Evolutionary conservation across 2,797 vertebrate genomes (phyloP).

Genomic region (Petrocephalus sullivani): DNA sequence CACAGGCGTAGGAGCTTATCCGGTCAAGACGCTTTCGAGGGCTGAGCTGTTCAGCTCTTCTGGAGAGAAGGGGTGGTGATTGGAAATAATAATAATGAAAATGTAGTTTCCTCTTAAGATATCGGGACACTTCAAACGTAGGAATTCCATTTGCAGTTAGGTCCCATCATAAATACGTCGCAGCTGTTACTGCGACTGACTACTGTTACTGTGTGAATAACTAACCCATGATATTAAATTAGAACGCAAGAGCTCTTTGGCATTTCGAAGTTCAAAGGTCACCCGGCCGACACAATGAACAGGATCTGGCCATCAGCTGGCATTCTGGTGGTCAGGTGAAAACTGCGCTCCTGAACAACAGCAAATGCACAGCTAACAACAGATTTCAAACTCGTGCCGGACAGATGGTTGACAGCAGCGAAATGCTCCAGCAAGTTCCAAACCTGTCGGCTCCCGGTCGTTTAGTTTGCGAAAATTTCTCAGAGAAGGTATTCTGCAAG

Average conservation of each 20-base stretch:
- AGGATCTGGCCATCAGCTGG: background rate
- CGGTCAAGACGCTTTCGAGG: background rate
- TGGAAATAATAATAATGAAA: background rate
- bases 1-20: background rate
- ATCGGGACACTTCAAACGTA: background rate
- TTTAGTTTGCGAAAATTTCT: background rate
- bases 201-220: background rate
- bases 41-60: background rate
- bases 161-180: background rate
- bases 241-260: background rate
- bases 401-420: background rate
- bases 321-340: background rate
- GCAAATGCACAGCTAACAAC: background rate
- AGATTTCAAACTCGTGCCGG: background rate
- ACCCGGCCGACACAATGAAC: background rate
- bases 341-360: background rate
- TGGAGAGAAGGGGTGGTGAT: background rate
- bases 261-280: background rate
- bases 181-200: background rate
- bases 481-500: background rate
- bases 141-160: slow-evolving; percentile 10
- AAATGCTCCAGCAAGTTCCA: background rate
- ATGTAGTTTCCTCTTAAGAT: background rate
- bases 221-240: background rate
- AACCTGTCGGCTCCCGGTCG: background rate